Evolutionary conservation across 92 coral and sea anemone genomes (phyloP), one percentile per base, ranked within the genome.

Genomic region (Palythoa grandis): DNA sequence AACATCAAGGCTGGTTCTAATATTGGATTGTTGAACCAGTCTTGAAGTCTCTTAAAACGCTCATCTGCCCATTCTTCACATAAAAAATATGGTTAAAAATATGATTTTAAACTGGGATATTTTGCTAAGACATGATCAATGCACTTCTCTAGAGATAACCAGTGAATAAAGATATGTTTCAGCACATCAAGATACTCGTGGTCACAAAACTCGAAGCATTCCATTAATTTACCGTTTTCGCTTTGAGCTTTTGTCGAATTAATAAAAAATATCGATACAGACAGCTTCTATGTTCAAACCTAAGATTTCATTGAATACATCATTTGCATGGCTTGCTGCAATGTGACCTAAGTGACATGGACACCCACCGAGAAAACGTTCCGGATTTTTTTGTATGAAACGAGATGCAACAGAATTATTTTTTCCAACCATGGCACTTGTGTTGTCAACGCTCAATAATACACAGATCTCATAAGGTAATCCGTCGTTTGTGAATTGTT

Each of bases 171-270:
- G 1, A 89, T 80, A 86, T 86, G 89, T 76, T 89, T 89, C 47
- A 88, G 77, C 1, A 89, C 37, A 72, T 79, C 52, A 39, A 22
- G 78, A 57, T 79, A 89, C 8, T 86, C 89, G 20, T 79, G 92
- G 76, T 86, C 72, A 57, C 89, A 86, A 58, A 89, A 79, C 14
- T 89, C 76, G 48, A 70, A 72, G 39, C 79, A 89, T 68, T 89
- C 87, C 56, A 24, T 20, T 16, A 89, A 83, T 29, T 86, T 89
- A 7, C 84, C 87, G n/a, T 22, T 89, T 89, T 20, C 78, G 20
- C 22, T 86, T 89, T 3, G 84, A 86, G 10, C 92, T 86, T 20
- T 89, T 86, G 22, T 89, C 89, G 56, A 86, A 89, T 87, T 89
- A 89, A 37, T 79, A 73, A 35, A 20, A 86, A 1, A 72, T 60